phyloP scores from a whole-genome alignment of 2,113 vertebrate species.

The Crotalus horridus region DNA sequence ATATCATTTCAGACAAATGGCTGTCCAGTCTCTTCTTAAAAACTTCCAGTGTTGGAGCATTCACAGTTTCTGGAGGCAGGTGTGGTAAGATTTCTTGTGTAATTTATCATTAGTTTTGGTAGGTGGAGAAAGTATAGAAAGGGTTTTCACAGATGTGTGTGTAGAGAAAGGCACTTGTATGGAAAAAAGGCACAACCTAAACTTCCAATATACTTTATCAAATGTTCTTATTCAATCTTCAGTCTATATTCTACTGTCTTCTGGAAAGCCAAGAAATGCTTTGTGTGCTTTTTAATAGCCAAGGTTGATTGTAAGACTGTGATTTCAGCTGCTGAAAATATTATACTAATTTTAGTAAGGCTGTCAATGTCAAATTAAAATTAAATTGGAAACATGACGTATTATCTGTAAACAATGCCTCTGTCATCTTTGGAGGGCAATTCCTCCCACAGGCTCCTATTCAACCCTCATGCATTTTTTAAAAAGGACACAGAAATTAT shows the following conservation, averaged over 20 bases:
- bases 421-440: constrained; percentile 61
- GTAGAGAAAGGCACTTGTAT: no score
- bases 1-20: no score
- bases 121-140: no score
- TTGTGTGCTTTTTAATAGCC: constrained; percentile 48
- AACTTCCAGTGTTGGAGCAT: no score
- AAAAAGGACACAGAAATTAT: constrained; percentile 56
- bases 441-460: constrained; percentile 71
- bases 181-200: background rate
- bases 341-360: constrained; percentile 55
- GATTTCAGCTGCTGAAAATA: constrained; percentile 22
- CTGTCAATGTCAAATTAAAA: constrained; percentile 49
- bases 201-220: constrained; percentile 31
- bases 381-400: constrained; percentile 57
- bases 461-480: constrained; percentile 54
- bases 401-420: constrained; percentile 66
- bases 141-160: no score
- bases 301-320: constrained; percentile 26
- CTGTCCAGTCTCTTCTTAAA: no score
- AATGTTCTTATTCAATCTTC: constrained; percentile 47
- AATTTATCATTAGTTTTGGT: background rate
- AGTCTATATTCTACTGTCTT: constrained; percentile 50
- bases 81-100: no score
- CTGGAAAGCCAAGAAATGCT: constrained; percentile 44
- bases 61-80: no score